Percentiles rank a stretch among this genome's conserved stretches.
Evolutionary conservation across 2,113 vertebrate genomes (phyloP).

Genomic region (Percopsis transmontana): DNA sequence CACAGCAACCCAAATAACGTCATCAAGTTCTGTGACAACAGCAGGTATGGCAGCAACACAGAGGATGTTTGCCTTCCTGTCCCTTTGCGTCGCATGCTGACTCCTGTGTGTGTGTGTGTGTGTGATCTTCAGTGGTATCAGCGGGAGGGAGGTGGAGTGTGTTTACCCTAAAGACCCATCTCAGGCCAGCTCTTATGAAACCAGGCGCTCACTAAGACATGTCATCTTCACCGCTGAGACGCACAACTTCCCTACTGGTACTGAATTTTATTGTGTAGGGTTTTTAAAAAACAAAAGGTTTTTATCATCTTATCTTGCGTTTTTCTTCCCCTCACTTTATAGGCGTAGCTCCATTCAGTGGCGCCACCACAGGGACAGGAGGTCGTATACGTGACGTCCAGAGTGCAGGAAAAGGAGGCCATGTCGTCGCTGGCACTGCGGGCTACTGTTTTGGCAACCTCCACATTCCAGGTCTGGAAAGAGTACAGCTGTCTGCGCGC

Average conservation of each 20-base stretch:
- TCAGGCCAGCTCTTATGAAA: conserved; percentile 76
- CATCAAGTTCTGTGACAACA: conserved; percentile 95
- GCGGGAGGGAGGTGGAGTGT: conserved; percentile 77
- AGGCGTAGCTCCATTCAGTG: conserved; percentile 92
- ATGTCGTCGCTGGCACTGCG: conserved; percentile 89
- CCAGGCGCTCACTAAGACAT: conserved; percentile 75
- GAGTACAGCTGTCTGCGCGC: neutral
- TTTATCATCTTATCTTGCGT: too few species aligned
- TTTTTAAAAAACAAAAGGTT: too few species aligned
- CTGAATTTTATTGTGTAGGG: neutral
- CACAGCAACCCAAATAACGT: conserved; percentile 89
- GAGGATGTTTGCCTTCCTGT: neutral
- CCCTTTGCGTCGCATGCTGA: neutral
- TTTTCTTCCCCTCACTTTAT: neutral
- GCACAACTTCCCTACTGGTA: conserved; percentile 94
- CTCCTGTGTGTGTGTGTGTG: conserved; percentile 21
- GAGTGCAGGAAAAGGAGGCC: conserved; percentile 86
- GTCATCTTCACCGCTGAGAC: conserved; percentile 94
- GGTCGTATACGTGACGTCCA: conserved; percentile 91
- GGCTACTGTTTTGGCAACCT: conserved; percentile 94
- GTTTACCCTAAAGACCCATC: conserved; percentile 81
- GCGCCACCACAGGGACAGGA: conserved; percentile 89
- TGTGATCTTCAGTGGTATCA: conserved; percentile 79
- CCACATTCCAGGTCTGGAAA: conserved; percentile 83
- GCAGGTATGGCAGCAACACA: conserved; percentile 78